These are phyloP conservation scores for Cecropterus lyciades DNA, from an alignment of 1,140 invertebrate genomes.

Conservation along the genomic window DNA sequence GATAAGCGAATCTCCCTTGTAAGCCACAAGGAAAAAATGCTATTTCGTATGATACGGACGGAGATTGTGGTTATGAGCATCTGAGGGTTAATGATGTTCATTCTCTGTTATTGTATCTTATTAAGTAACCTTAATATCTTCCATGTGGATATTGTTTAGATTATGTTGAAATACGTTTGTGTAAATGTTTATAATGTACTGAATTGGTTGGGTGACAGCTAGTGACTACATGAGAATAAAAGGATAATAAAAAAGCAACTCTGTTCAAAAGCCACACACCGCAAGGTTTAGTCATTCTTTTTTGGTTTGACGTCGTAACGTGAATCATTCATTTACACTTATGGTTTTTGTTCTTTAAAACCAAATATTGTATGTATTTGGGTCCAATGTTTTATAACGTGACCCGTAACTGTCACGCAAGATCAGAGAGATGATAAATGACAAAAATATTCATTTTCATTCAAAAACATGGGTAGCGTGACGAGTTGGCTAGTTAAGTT, in stretches of 20 bases:
- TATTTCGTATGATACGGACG: constrained; percentile 3
- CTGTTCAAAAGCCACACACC: too few species aligned
- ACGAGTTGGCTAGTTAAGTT: not conserved
- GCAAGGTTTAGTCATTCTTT: too few species aligned
- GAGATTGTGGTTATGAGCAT: constrained; percentile 11
- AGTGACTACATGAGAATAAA: too few species aligned
- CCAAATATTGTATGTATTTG: not conserved
- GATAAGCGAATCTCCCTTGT: constrained; percentile 5
- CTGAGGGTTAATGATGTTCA: constrained; percentile 1
- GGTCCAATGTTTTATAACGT: not conserved
- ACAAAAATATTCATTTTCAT: not conserved
- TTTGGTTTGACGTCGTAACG: too few species aligned
- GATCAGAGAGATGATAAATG: not conserved
- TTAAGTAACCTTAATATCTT: not conserved
- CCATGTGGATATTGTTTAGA: not conserved
- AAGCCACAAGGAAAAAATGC: constrained; percentile 7
- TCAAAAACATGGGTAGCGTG: not conserved
- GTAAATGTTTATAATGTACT: too few species aligned
- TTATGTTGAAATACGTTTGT: too few species aligned
- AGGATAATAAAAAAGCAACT: too few species aligned
- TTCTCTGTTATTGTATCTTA: not conserved
- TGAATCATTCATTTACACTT: not conserved
- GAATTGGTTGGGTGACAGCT: too few species aligned
- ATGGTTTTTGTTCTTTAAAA: not conserved
- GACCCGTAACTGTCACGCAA: not conserved